A percentile compares a stretch with the other conserved stretches of the same genome.
Evolutionary conservation across 2,888 invertebrate species (phyloP).

Genomic region (Microctonus hyperodae): DNA sequence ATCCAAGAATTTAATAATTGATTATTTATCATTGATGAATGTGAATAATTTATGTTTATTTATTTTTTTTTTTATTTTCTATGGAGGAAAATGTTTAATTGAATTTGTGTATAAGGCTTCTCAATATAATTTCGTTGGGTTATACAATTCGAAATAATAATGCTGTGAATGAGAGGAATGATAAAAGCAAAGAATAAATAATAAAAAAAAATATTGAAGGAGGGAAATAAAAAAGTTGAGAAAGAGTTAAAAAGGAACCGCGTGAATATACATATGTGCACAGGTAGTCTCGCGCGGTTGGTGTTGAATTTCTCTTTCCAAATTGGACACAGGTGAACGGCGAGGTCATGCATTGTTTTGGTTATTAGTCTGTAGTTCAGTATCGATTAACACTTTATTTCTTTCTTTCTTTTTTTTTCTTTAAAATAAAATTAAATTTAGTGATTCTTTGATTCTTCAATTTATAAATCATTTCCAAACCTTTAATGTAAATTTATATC

Average conservation of each 20-base stretch:
- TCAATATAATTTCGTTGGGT: background rate
- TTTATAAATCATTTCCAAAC: background rate
- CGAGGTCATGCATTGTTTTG: constrained; percentile 46
- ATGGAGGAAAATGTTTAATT: background rate
- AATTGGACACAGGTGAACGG: constrained; percentile 42
- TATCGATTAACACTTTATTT: constrained; percentile 44
- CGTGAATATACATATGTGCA: background rate
- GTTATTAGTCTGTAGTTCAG: constrained; percentile 47
- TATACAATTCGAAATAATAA: background rate
- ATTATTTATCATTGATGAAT: background rate
- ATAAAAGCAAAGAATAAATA: background rate
- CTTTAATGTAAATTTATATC: too few species aligned
- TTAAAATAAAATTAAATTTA: background rate
- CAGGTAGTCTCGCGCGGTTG: constrained; percentile 4
- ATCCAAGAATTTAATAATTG: background rate
- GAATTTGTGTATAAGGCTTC: background rate
- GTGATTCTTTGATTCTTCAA: background rate
- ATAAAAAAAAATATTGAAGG: background rate
- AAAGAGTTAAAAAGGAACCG: background rate
- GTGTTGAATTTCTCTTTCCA: constrained; percentile 35
- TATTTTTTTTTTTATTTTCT: background rate
- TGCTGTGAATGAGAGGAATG: background rate
- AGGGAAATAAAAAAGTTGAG: background rate
- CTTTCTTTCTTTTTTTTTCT: background rate
- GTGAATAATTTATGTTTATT: too few species aligned